Conservation (phyloP, 1,140 invertebrate species). For the Drosophila leontia region DNA sequence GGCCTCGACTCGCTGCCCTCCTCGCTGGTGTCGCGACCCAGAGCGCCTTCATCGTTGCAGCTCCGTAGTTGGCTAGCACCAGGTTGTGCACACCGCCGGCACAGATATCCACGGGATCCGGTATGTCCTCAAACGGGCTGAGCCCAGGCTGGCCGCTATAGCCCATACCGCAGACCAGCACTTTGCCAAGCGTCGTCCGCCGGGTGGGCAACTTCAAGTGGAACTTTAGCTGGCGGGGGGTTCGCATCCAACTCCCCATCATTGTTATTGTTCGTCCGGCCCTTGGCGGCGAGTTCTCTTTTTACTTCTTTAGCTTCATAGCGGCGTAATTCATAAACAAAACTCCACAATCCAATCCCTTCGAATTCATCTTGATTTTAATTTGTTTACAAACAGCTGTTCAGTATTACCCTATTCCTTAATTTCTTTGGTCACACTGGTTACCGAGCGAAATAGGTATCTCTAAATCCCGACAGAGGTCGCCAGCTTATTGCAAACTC, state of each 20-base stretch:
- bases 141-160: constrained; percentile 96
- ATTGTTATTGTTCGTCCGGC: constrained; percentile 57
- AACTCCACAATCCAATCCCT: no score
- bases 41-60: constrained; percentile 97
- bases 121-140: constrained; percentile 88
- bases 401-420: no score
- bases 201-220: constrained; percentile 84
- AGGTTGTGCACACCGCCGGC: constrained; percentile 98
- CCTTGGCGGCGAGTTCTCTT: constrained; percentile 11
- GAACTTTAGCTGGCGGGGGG: constrained; percentile 47
- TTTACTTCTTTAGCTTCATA: no score
- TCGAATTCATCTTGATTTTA: no score
- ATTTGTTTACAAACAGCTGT: no score
- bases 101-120: constrained; percentile 90
- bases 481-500: no score
- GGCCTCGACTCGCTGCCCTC: constrained; percentile 91
- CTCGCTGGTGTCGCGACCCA: constrained; percentile 92
- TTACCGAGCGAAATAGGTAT: no score
- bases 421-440: no score
- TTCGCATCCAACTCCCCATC: constrained; percentile 33
- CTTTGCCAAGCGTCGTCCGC: constrained; percentile 86
- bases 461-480: no score
- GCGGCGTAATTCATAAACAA: no score
- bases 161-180: constrained; percentile 93
- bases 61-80: constrained; percentile 92